Evolutionary conservation across 2,888 invertebrate species (phyloP).

Genomic region (Coleophora deauratella): DNA sequence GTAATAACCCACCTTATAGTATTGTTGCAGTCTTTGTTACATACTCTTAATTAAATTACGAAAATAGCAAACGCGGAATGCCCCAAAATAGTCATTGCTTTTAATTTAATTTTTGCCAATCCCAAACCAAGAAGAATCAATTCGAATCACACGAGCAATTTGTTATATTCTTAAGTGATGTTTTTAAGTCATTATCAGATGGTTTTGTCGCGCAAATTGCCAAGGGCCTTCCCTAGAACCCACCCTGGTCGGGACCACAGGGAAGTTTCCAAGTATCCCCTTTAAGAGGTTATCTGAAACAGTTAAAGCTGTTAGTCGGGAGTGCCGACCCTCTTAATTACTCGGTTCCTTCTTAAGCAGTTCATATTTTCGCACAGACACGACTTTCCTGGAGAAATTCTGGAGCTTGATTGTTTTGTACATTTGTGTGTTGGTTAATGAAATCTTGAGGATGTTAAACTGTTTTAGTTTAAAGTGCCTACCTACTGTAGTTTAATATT

Average conservation of each 20-base stretch:
- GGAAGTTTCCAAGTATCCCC: constrained; percentile 22
- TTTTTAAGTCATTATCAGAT: not conserved
- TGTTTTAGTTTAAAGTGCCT: no score
- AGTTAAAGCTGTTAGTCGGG: constrained; percentile 30
- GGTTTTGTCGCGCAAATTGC: not conserved
- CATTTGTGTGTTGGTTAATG: not conserved
- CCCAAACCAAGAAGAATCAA: no score
- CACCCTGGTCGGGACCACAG: constrained; percentile 3
- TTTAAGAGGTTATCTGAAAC: constrained; percentile 24
- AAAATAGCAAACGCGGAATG: no score
- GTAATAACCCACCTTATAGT: no score
- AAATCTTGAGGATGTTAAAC: no score
- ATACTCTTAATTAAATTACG: not conserved
- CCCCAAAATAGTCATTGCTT: no score
- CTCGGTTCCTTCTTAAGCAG: constrained; percentile 27
- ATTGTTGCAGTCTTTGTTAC: not conserved
- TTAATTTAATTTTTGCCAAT: no score
- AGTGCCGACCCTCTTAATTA: constrained; percentile 33
- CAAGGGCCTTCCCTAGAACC: not conserved
- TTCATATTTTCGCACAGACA: constrained; percentile 23
- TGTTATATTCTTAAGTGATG: not conserved
- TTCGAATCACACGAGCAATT: not conserved
- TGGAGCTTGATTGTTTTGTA: not conserved
- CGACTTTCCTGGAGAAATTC: constrained; percentile 3
- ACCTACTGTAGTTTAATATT: no score